A percentile compares a stretch with the other conserved stretches of the same genome.
Conservation (phyloP, 2,113 vertebrate genomes). For the Xenopus borealis region DNA sequence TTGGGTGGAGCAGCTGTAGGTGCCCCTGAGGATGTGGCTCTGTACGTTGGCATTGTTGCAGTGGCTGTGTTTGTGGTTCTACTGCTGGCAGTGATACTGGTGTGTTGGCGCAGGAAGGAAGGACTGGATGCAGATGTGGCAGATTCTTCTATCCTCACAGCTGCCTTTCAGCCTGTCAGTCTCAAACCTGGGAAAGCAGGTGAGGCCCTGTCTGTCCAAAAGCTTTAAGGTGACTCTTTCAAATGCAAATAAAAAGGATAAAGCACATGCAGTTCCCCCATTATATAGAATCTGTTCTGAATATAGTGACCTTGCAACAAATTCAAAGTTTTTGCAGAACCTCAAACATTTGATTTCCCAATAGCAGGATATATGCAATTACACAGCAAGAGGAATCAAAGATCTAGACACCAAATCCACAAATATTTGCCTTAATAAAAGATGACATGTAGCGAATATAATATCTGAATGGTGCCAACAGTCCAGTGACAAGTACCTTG, state of each 20-base stretch:
- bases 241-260: no score
- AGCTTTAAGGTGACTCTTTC: no score
- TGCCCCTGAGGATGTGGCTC: constrained; percentile 84
- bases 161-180: constrained; percentile 97
- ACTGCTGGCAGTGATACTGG: constrained; percentile 84
- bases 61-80: constrained; percentile 89
- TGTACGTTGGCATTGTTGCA: constrained; percentile 89
- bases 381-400: neutral
- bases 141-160: constrained; percentile 95
- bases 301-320: no score
- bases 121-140: constrained; percentile 92
- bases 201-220: constrained; percentile 54
- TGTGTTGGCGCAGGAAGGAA: constrained; percentile 91
- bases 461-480: neutral
- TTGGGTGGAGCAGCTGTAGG: constrained; percentile 66
- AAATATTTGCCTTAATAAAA: neutral
- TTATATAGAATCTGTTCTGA: neutral
- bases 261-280: neutral
- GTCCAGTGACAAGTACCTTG: neutral
- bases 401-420: neutral
- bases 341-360: neutral
- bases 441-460: neutral
- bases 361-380: neutral
- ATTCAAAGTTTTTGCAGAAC: no score
- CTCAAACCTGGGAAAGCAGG: constrained; percentile 98